Evolutionary conservation across 1,140 invertebrate genomes (phyloP), one percentile per base, ranked within the genome.

Genomic region (Aphelenchoides fujianensis): DNA sequence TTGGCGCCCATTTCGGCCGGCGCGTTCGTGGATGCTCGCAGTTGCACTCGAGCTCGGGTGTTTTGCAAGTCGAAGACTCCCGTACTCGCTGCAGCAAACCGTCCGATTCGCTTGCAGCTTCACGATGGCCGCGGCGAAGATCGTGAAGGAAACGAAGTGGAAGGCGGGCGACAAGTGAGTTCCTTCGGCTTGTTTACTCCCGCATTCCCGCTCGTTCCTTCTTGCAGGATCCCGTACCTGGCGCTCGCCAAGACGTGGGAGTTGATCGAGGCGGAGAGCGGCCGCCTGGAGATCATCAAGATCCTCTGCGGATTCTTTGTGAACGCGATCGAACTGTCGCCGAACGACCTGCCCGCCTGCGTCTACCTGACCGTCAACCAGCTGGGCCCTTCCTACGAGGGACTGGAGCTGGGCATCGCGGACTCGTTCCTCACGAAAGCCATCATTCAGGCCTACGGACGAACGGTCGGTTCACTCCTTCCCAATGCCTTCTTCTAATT

Each of bases 291-390:
- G 86, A 98, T 94, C 79, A 90, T 98, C 27, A 62, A 48, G 19
- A 94, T 94, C 71, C 82, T 98, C 23, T 89, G 91, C 57, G 98
- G 98, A 85, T 98, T 92, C 84, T 92, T 97, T 41, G 57, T 69
- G 0, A 64, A 72, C 41, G 82, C 78, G 3, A 82, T 83, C n/a
- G 68, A 77, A 19, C 85, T 97, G 2, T 92, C 89, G 34, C 93
- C 94, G 0, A 88, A 91, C 55, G 95, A 99, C 86, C 86, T 99
- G 12, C 73, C 96, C 52, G 89, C 90, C 0, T 93, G 92, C 83
- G 89, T 99, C 16, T 98, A 98, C 85, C 85, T 99, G 35, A 97
- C 93, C 85, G 87, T 98, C 0, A 98, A 98, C 87, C 91, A 94
- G 85, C 85, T 98, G 52, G 94, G 92, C 2, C 95, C 96, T 0